phyloP scores from a whole-genome alignment of 2,113 vertebrate genomes.

The Phalacrocorax brasilianus region DNA sequence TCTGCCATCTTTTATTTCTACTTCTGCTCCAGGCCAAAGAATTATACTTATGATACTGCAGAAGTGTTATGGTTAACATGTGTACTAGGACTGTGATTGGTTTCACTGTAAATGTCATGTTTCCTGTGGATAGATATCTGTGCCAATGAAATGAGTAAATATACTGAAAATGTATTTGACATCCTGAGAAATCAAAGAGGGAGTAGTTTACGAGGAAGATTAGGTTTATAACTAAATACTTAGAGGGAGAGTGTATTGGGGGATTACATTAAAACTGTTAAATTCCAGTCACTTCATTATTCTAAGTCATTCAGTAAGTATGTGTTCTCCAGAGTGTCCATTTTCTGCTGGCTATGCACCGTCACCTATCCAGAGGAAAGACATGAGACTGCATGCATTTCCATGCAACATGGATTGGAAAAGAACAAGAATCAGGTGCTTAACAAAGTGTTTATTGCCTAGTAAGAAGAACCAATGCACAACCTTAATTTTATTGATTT shows the following conservation, averaged over 20 bases:
- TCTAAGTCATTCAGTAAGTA: not conserved
- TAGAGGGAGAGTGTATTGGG: not conserved
- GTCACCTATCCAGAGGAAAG: not conserved
- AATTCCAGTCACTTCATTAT: not conserved
- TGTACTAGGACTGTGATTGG: not conserved
- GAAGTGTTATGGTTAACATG: not conserved
- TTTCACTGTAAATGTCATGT: not conserved
- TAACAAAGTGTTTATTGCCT: not conserved
- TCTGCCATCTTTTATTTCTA: not conserved
- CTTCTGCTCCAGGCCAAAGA: not conserved
- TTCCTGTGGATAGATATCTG: not conserved
- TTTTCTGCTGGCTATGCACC: not conserved
- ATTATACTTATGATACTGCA: not conserved
- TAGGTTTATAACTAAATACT: not conserved
- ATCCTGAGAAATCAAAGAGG: not conserved
- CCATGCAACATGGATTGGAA: not conserved
- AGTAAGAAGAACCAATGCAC: not conserved
- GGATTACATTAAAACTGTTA: not conserved
- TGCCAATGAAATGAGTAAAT: not conserved
- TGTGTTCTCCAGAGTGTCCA: not conserved
- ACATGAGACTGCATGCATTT: not conserved
- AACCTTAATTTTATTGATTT: not conserved
- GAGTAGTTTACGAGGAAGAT: not conserved
- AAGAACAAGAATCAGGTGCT: not conserved
- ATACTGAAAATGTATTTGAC: not conserved